A percentile compares a stretch with the other conserved stretches of the same genome.
Conservation (phyloP, 2,888 invertebrate species). For the Archips crataeganus region DNA sequence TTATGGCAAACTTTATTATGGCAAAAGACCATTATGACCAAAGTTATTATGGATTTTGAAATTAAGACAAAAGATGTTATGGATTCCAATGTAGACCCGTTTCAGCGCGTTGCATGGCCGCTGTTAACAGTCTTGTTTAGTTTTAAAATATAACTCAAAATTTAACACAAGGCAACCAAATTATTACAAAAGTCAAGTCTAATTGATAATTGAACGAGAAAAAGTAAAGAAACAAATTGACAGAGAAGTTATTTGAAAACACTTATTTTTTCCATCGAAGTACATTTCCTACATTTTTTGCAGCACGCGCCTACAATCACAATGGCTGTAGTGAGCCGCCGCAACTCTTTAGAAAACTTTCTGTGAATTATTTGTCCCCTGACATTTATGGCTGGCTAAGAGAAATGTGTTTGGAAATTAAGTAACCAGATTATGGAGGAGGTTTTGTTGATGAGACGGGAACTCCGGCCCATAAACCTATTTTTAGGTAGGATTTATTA, state of each 20-base stretch:
- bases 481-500: conserved; percentile 74
- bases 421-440: conserved; percentile 73
- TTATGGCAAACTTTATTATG: too few species aligned
- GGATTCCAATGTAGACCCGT: too few species aligned
- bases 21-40: too few species aligned
- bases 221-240: not conserved
- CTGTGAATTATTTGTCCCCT: conserved; percentile 67
- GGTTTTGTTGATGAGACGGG: conserved; percentile 73
- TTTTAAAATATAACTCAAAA: too few species aligned
- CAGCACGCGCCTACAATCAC: conserved; percentile 9
- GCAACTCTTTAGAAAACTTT: conserved; percentile 58
- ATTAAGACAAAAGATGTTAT: too few species aligned
- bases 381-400: conserved; percentile 75
- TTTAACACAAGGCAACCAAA: too few species aligned
- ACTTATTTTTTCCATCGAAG: not conserved
- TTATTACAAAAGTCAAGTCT: too few species aligned
- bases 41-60: too few species aligned
- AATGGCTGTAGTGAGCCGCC: not conserved
- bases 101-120: too few species aligned
- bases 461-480: conserved; percentile 72
- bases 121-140: too few species aligned
- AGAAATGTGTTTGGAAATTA: conserved; percentile 78
- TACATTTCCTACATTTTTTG: conserved; percentile 1
- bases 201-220: not conserved
- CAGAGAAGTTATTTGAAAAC: conserved; percentile 1